Evolutionary conservation across 2,113 vertebrate species (phyloP).

Genomic region (Heterocephalus glaber): DNA sequence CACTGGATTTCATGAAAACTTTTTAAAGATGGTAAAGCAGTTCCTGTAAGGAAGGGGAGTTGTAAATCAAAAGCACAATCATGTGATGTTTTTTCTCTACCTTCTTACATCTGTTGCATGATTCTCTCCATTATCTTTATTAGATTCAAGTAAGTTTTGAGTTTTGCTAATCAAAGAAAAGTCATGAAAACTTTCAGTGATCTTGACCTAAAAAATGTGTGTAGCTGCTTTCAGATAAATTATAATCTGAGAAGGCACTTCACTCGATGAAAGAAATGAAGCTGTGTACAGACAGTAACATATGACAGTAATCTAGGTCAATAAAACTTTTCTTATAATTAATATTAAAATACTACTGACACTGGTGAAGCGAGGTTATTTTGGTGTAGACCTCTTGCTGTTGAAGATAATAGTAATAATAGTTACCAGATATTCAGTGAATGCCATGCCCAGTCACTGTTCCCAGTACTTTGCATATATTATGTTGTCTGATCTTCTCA

Average conservation of each 20-base stretch:
- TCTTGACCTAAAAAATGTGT: slow-evolving; percentile 67
- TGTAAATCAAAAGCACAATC: background rate
- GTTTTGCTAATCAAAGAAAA: slow-evolving; percentile 75
- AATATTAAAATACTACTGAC: background rate
- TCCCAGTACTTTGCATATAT: background rate
- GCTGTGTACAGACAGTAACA: slow-evolving; percentile 40
- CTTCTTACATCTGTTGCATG: slow-evolving; percentile 30
- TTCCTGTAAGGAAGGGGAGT: background rate
- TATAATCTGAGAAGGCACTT: slow-evolving; percentile 64
- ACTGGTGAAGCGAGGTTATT: background rate
- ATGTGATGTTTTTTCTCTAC: background rate
- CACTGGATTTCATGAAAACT: background rate
- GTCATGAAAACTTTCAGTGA: slow-evolving; percentile 60
- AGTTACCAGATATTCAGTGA: background rate
- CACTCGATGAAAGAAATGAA: slow-evolving; percentile 70
- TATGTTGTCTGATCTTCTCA: background rate
- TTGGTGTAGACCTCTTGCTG: background rate
- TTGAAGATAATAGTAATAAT: background rate
- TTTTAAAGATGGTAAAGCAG: background rate
- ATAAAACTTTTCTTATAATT: slow-evolving; percentile 46
- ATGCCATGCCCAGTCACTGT: background rate
- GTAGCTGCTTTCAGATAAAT: slow-evolving; percentile 69
- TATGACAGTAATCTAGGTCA: slow-evolving; percentile 58
- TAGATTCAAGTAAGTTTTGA: slow-evolving; percentile 70
- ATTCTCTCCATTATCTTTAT: slow-evolving; percentile 59